phyloP scores from a whole-genome alignment of 2,797 vertebrate genomes.

The Chelidonichthys spinosus region DNA sequence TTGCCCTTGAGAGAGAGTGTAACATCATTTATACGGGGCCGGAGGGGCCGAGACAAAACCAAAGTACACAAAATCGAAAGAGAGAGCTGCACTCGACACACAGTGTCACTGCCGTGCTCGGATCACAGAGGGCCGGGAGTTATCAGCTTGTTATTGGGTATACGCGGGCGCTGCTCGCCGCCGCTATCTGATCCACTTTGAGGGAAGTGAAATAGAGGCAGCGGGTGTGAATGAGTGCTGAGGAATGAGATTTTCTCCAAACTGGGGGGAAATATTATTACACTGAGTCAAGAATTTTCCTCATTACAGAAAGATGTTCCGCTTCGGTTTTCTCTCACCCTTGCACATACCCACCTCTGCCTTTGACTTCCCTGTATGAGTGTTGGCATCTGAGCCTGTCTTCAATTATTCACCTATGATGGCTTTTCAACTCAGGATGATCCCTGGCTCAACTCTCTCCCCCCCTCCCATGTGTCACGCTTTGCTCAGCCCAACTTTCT shows the following conservation, averaged over 20 bases:
- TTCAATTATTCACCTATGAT: slow-evolving; percentile 80
- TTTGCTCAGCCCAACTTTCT: slow-evolving; percentile 73
- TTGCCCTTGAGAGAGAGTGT: slow-evolving; percentile 66
- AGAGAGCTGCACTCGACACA: slow-evolving; percentile 33
- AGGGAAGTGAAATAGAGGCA: slow-evolving; percentile 43
- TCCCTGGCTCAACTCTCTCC: slow-evolving; percentile 33
- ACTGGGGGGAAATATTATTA: slow-evolving; percentile 59
- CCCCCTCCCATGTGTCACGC: slow-evolving; percentile 50
- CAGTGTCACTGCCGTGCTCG: slow-evolving; percentile 40
- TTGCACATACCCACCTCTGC: slow-evolving; percentile 43
- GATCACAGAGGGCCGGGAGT: slow-evolving; percentile 43
- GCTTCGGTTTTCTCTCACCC: slow-evolving; percentile 47
- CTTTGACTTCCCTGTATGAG: slow-evolving; percentile 55
- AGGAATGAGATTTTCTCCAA: slow-evolving; percentile 56
- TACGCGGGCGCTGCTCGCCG: slow-evolving; percentile 9
- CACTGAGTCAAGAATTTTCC: slow-evolving; percentile 67
- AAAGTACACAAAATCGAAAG: slow-evolving; percentile 38
- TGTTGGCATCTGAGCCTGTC: slow-evolving; percentile 62
- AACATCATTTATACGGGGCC: slow-evolving; percentile 66
- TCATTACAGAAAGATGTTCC: slow-evolving; percentile 68
- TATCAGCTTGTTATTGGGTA: slow-evolving; percentile 54
- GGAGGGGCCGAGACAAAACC: slow-evolving; percentile 47
- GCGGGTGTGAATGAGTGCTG: slow-evolving; percentile 39
- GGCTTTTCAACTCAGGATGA: slow-evolving; percentile 72
- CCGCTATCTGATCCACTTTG: slow-evolving; percentile 36